A percentile compares a stretch with the other conserved stretches of the same genome.
Conservation (phyloP, 1,140 invertebrate species). For the Drusus annulatus region DNA sequence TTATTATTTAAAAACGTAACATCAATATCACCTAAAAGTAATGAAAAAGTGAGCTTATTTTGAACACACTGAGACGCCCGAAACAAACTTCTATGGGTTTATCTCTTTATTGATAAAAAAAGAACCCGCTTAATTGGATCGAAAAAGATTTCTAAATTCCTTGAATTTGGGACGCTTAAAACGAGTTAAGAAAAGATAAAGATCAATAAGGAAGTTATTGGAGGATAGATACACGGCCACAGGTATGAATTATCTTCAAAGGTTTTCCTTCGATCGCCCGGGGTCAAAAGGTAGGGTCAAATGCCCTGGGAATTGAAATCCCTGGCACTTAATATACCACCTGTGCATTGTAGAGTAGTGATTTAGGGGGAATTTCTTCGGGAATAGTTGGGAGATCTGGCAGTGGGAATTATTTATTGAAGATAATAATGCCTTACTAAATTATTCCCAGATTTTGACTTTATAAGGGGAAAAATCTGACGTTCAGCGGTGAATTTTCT, state of each 20-base stretch:
- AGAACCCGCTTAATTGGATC: background rate
- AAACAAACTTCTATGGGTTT: too few species aligned
- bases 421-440: slow-evolving; percentile 38
- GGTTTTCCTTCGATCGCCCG: slow-evolving; percentile 39
- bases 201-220: slow-evolving; percentile 35
- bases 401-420: slow-evolving; percentile 30
- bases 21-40: too few species aligned
- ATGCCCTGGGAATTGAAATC: slow-evolving; percentile 40
- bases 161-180: too few species aligned
- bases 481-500: slow-evolving; percentile 12
- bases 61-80: too few species aligned
- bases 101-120: too few species aligned
- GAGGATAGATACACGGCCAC: slow-evolving; percentile 19
- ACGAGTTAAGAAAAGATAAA: slow-evolving; percentile 15
- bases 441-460: slow-evolving; percentile 38
- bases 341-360: slow-evolving; percentile 40
- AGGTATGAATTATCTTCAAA: slow-evolving; percentile 40
- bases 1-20: too few species aligned
- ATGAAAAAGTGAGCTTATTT: too few species aligned
- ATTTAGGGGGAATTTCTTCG: slow-evolving; percentile 35
- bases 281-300: slow-evolving; percentile 41
- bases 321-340: slow-evolving; percentile 42
- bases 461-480: slow-evolving; percentile 31
- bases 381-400: slow-evolving; percentile 29
- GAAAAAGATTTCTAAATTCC: background rate